Evolutionary conservation across 1,140 invertebrate species (phyloP), one percentile per base, ranked within the genome.

Genomic region (Drosophila asahinai): DNA sequence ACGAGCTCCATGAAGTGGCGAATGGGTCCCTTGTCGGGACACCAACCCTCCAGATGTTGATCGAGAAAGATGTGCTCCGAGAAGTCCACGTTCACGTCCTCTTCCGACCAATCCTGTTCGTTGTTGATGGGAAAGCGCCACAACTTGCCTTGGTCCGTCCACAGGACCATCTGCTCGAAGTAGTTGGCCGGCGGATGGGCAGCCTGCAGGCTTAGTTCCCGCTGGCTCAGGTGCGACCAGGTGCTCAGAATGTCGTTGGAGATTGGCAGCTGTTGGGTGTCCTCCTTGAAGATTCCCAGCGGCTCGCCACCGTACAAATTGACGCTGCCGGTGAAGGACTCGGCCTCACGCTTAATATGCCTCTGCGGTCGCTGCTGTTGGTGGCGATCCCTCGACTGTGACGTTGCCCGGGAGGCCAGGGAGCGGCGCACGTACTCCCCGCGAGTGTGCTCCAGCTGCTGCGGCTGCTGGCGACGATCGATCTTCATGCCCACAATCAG

Each of bases 81-180:
- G 92, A 99, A 99, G 76, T 97, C 96, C 1, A 97, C 94, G 73
- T 96, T 95, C 19, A 94, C 92, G 7, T 40, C 54, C 92, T 99
- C 98, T 81, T 96, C 95, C 51, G 96, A 95, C 91, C 98, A 92
- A 70, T 96, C 98, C 95, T 97, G 96, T 94, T 99, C 98, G 94
- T 99, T 99, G 93, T 99, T 94, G 66, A 99, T 98, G 12, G 99
- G 99, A 93, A 99, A 99, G 59, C 97, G 96, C 99, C 99, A 99
- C 9, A 99, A 81, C 94, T 98, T 99, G 49, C 97, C 98, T 93
- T 98, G 95, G 55, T 99, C 95, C 0, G 99, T 99, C 98, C 98
- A 99, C 54, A 96, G 86, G 62, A 98, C 97, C 95, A 99, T 96
- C 94, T 99, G 97, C 93, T 98, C 96, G 93, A 98, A 99, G 83